Conservation (phyloP, 2,888 invertebrate genomes). For the Heliothis peltigera region DNA sequence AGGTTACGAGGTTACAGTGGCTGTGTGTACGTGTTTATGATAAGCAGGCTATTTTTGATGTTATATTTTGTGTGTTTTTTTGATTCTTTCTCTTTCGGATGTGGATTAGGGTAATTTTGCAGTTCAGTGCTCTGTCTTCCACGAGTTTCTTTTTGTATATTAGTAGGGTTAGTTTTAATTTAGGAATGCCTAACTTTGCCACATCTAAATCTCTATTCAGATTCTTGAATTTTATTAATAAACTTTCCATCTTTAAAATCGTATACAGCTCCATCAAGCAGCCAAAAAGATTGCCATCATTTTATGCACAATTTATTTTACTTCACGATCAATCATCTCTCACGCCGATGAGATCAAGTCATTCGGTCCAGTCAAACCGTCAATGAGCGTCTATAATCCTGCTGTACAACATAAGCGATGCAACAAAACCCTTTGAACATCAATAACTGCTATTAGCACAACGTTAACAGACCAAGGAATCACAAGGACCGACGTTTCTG, state of each 20-base stretch:
- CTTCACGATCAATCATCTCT: not conserved
- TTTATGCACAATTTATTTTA: not conserved
- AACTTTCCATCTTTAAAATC: no score
- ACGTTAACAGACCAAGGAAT: constrained; percentile 62
- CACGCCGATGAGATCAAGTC: not conserved
- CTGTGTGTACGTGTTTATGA: constrained; percentile 52
- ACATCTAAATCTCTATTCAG: no score
- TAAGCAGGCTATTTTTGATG: constrained; percentile 49
- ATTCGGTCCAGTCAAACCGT: constrained; percentile 3
- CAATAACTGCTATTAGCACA: constrained; percentile 63
- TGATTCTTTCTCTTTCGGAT: constrained; percentile 33
- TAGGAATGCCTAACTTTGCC: no score
- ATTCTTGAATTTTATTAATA: no score
- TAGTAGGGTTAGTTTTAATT: no score
- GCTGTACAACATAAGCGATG: constrained; percentile 32
- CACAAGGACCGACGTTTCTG: constrained; percentile 56
- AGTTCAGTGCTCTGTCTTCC: constrained; percentile 13
- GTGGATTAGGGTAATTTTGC: constrained; percentile 22
- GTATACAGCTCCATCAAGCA: no score
- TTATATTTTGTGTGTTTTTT: constrained; percentile 46
- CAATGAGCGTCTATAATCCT: constrained; percentile 50
- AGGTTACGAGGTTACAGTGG: constrained; percentile 68
- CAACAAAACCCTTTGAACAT: constrained; percentile 54
- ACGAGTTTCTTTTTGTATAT: not conserved
- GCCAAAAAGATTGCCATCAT: no score